Evolutionary conservation across 1,140 invertebrate genomes (phyloP), one percentile per base, ranked within the genome.

Genomic region (Brachionus rotundiformis): DNA sequence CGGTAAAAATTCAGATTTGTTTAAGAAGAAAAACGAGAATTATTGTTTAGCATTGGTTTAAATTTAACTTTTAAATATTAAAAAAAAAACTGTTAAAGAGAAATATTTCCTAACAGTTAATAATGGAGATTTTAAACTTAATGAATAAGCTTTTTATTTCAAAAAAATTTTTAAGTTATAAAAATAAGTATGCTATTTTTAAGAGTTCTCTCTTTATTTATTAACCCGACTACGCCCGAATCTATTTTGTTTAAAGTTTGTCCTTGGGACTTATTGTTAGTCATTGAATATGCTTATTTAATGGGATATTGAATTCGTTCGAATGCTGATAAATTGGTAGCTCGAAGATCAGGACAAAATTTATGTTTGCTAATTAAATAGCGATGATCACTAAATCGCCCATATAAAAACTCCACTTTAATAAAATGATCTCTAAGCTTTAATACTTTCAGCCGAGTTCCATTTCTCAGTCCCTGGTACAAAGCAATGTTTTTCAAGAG

Each of bases 201-300:
- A n/a, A n/a, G n/a, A n/a, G n/a, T n/a, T n/a, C n/a, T n/a, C n/a
- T n/a, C n/a, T n/a, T n/a, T n/a, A n/a, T n/a, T n/a, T n/a, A n/a
- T n/a, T n/a, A n/a, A n/a, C n/a, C n/a, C n/a, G n/a, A n/a, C n/a
- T n/a, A n/a, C n/a, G n/a, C n/a, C n/a, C n/a, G n/a, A n/a, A n/a
- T n/a, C 83, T 86, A 84, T 29, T 85, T 84, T 29, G 25, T 82
- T 39, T 5, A 87, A 80, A 10, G 87, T 83, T 84, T 90, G 89
- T n/a, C 90, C 89, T 85, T 91, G 90, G 4, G 88, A 83, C 85
- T 91, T 90, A 84, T 90, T 90, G 4, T 91, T 89, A 0, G 90
- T 89, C 86, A 90, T 89, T 25, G 89, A 87, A 85, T 90, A 91
- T 3, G 85, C 84, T 0, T 89, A 71, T 76, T 86, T 83, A 0